A percentile compares a stretch with the other conserved stretches of the same genome.
phyloP scores from a whole-genome alignment of 2,888 invertebrate genomes.

The Protophormia terraenovae region DNA sequence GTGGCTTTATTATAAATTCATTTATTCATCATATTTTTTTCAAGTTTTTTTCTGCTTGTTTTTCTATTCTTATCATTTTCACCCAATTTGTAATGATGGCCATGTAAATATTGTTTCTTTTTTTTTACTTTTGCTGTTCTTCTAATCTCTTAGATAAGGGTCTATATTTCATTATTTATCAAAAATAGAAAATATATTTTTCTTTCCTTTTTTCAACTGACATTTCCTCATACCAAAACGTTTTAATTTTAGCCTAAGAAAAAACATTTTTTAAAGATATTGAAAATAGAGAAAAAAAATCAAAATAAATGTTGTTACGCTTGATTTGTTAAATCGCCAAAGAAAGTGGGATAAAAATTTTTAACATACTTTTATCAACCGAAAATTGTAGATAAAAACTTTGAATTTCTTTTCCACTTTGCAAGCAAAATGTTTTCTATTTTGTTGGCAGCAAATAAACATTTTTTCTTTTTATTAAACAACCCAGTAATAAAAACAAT shows the following conservation, averaged over 20 bases:
- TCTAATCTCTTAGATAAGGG: constrained; percentile 33
- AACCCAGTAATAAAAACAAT: constrained; percentile 14
- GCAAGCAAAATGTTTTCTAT: not conserved
- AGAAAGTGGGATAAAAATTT: constrained; percentile 74
- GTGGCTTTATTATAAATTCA: constrained; percentile 40
- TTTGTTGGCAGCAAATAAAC: not conserved
- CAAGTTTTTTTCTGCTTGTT: not conserved
- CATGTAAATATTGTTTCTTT: constrained; percentile 1
- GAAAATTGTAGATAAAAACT: constrained; percentile 19
- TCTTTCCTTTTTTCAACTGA: not conserved
- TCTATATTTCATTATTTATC: constrained; percentile 46
- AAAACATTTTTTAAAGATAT: not conserved
- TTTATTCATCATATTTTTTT: constrained; percentile 31
- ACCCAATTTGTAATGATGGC: constrained; percentile 50
- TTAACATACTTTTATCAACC: constrained; percentile 70
- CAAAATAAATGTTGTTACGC: constrained; percentile 78
- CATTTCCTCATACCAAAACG: constrained; percentile 28
- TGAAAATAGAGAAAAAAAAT: constrained; percentile 69
- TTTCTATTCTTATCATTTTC: constrained; percentile 50
- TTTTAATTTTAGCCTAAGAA: not conserved
- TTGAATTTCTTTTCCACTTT: not conserved
- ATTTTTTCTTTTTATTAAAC: not conserved
- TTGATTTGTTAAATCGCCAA: constrained; percentile 70
- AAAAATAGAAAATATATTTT: constrained; percentile 1
- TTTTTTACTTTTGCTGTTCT: not conserved